Base-by-base conservation (phyloP, 2,888 invertebrate genomes). In the Steromphala cineraria region DNA sequence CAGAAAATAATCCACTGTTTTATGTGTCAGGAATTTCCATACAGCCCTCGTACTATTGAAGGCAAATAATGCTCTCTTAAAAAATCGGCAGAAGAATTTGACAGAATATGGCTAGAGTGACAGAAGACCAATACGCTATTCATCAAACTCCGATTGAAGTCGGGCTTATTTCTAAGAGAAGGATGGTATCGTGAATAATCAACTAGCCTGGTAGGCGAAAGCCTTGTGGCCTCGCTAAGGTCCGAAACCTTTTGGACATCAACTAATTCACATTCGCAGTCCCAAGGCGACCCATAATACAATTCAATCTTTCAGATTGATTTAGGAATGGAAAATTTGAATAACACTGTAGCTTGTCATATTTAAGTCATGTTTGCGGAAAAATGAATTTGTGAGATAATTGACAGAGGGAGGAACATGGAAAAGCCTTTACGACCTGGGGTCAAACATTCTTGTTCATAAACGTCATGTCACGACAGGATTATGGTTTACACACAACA, bases 321-420 rank as follows among this genome's bases (percentile, higher is more conserved):
- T 40, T 71, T 71, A 71, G 40, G 71, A 71, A 71, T 36, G 71
- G 71, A 71, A 36, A 71, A 71, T 71, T 71, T 71, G 71, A 71
- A 71, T 31, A 71, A 36, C 36, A 19, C 10, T 36, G 36, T 19
- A 19, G 36, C 40, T 19, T 71, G 71, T 71, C 71, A 71, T 71
- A 71, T 71, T 36, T 36, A 56, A 36, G 31, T 17, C 28, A 71
- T 71, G 40, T 71, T 71, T 71, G 19, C 19, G 17, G 71, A 71
- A 36, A 36, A 36, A 71, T 36, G 17, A 71, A 71, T 28, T 31
- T 19, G 40, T 36, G 40, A 19, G 10, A 36, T 71, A 71, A 71
- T 71, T 71, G 71, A 36, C 15, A 8, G 40, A 10, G 36, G 28
- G 40, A 71, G 28, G 71, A n/a, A 71, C 71, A 71, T 40, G 71